Base-by-base conservation (phyloP, 2,888 invertebrate species). In the Brachynemurus nebulosus region DNA sequence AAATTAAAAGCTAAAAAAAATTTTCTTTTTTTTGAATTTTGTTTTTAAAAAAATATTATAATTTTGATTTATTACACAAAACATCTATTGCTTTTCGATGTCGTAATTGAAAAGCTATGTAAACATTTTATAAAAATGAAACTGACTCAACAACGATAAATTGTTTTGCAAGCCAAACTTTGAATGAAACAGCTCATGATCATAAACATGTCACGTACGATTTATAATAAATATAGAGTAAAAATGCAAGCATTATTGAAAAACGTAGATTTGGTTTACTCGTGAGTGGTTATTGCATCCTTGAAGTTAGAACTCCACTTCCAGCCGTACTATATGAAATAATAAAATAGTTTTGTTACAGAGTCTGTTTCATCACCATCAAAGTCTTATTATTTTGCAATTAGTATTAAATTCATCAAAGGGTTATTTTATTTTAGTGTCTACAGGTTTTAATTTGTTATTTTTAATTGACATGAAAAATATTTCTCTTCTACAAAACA, bases 231-330 rank as follows among this genome's bases (percentile, higher is more conserved):
- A 59, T 18, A 43, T 34, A 37, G 37, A 43, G 52, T 56, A 58
- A 57, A 58, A 60, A 47, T 56, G 62, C 63, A 64, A 63, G 63
- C 63, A 64, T 57, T 59, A 60, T 59, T 58, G 57, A 57, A 49
- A 59, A 59, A 60, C 57, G 71, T 68, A 70, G 67, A 69, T 64
- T 66, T 66, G 68, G 66, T 71, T 81, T 83, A 83, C 83, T 84
- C 83, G 72, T 80, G 79, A 73, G 78, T 78, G 76, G 84, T 81
- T 73, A 89, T 85, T 74, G 88, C 88, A 78, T 90, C 86, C 82
- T 83, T 86, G 89, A 91, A 91, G 86, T 89, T 83, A 73, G 86
- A 79, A 80, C 89, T 90, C 82, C 86, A 83, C 78, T 86, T 86
- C 91, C 91, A 90, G 78, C 85, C 86, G 78, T 80, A 86, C 86